These are phyloP conservation scores for Pecten maximus DNA, from an alignment of 2,888 invertebrate genomes.

Conservation along the genomic window DNA sequence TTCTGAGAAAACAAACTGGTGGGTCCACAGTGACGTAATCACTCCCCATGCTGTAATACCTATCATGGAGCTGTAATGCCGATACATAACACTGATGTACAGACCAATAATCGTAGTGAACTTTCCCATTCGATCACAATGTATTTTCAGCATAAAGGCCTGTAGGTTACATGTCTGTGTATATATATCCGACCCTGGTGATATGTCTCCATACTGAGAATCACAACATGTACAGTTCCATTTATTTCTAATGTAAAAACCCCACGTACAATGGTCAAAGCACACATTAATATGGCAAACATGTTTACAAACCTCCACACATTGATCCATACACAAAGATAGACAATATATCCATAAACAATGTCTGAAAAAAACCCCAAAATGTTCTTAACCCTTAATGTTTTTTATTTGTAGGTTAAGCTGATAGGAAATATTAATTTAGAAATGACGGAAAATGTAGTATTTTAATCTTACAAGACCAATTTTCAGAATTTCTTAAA, in stretches of 20 bases:
- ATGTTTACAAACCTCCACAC: too few species aligned
- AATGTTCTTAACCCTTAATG: too few species aligned
- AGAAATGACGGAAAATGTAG: too few species aligned
- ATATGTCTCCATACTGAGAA: slow-evolving; percentile 23
- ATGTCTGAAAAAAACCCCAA: too few species aligned
- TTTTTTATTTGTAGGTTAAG: too few species aligned
- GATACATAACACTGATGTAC: background rate
- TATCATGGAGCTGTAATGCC: background rate
- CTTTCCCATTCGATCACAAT: background rate
- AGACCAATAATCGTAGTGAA: background rate
- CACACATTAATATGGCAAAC: too few species aligned
- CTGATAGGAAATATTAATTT: too few species aligned
- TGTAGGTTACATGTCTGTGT: background rate
- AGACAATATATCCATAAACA: too few species aligned
- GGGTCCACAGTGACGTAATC: slow-evolving; percentile 1
- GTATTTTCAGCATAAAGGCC: background rate
- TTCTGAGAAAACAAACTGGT: background rate
- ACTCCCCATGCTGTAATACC: background rate
- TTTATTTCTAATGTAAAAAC: too few species aligned
- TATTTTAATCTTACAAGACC: background rate
- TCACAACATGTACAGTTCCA: too few species aligned
- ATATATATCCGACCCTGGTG: background rate
- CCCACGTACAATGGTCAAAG: too few species aligned
- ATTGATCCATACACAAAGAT: too few species aligned
- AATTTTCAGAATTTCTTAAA: background rate